phyloP scores from a whole-genome alignment of 2,888 invertebrate genomes.

The Euplagia quadripunctaria region DNA sequence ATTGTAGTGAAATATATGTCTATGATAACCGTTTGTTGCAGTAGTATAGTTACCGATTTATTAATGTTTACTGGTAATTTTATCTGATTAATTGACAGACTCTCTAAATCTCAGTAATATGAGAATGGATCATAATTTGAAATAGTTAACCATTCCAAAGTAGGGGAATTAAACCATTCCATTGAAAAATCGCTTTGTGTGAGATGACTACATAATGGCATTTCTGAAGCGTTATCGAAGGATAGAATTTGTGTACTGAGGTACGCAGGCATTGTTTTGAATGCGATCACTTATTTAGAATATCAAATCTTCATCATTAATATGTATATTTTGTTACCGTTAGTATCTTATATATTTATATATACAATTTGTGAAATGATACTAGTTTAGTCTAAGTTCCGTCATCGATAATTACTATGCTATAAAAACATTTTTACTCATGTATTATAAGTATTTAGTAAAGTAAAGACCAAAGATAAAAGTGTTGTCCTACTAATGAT shows the following conservation, averaged over 20 bases:
- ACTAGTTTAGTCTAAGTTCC: not conserved
- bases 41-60: not conserved
- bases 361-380: not conserved
- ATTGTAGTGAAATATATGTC: slow-evolving; percentile 14
- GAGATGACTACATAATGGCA: not conserved
- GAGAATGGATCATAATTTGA: not conserved
- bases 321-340: not conserved
- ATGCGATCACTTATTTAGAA: not conserved
- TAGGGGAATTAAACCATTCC: not conserved
- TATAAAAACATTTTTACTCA: not conserved
- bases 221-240: not conserved
- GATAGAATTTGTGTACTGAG: not conserved
- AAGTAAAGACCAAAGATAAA: slow-evolving; percentile 15
- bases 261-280: not conserved
- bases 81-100: not conserved
- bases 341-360: not conserved
- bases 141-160: not conserved
- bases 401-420: not conserved
- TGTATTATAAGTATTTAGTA: not conserved
- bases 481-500: slow-evolving; percentile 9
- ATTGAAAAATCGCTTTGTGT: not conserved
- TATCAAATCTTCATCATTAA: not conserved
- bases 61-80: not conserved
- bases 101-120: not conserved
- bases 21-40: slow-evolving; percentile 1